Evolutionary conservation across 2,113 vertebrate genomes (phyloP), one percentile per base, ranked within the genome.

Genomic region (Tupaia tana): DNA sequence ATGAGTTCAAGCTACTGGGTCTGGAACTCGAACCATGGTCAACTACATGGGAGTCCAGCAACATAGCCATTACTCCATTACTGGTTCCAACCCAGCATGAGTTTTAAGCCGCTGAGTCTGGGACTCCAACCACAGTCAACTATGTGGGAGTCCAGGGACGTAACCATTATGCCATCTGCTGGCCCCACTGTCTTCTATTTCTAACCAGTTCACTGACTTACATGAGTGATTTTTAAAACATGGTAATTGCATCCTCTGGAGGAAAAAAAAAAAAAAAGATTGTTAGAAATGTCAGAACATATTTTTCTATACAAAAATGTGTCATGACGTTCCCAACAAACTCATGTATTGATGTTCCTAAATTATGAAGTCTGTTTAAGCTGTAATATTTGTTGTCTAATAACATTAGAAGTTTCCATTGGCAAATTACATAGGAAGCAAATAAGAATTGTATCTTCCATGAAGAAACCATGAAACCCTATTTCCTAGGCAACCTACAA

Each of bases 391-490:
- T 67, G 0, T 87, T 15, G 90, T 29, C 52, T 3, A 71, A 89
- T 31, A 73, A 82, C 89, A 75, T 77, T 77, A 78, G 24, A 83
- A 13, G 6, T 93, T 83, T 85, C 24, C 54, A 85, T 16, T 67
- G 31, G 6, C 73, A 88, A 94, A 52, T 78, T 78, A 74, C 22
- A 61, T 9, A 74, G 58, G 54, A 90, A 82, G 10, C 8, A 91
- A 81, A 73, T 9, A 64, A 31, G 59, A 94, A 82, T n/a, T 90
- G 0, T 10, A 90, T 4, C 7, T 94, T 83, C 59, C 18, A 61
- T 54, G 96, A 67, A 78, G 19, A 91, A 86, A 80, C 52, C 58
- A 75, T 25, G 20, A 89, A 95, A 87, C 27, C 8, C 6, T 81
- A 63, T 77, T 90, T 83, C 43, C 11, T 86, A 52, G 58, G 3